phyloP scores from a whole-genome alignment of 2,113 vertebrate species.

The Engraulis encrasicolus region DNA sequence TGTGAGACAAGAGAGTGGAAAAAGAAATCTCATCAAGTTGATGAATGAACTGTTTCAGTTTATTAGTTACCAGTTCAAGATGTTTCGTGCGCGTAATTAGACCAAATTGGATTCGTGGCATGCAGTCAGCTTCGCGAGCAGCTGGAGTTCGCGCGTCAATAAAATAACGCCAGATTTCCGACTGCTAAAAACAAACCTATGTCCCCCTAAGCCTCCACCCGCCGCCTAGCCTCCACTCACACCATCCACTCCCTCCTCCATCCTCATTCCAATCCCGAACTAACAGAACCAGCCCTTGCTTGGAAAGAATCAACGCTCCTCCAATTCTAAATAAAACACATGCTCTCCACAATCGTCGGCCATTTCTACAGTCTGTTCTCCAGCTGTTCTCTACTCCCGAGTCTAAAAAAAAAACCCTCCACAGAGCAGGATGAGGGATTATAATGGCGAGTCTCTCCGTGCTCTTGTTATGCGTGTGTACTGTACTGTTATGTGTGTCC shows the following conservation, averaged over 20 bases:
- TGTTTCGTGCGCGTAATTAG: constrained; percentile 44
- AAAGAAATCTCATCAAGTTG: constrained; percentile 6
- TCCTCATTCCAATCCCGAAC: neutral
- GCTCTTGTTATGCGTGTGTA: constrained; percentile 23
- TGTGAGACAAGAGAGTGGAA: neutral
- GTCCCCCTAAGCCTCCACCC: neutral
- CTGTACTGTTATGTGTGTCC: constrained; percentile 25
- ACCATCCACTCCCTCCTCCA: neutral
- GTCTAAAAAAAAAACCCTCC: neutral
- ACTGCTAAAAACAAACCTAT: constrained; percentile 33
- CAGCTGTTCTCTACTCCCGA: constrained; percentile 12
- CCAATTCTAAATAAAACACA: neutral
- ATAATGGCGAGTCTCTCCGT: neutral
- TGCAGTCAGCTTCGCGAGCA: constrained; percentile 33
- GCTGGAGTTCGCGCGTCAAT: constrained; percentile 41
- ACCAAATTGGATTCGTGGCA: constrained; percentile 30
- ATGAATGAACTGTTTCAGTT: constrained; percentile 38
- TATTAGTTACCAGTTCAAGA: constrained; percentile 43
- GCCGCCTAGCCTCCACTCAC: neutral
- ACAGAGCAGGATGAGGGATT: neutral
- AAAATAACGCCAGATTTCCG: constrained; percentile 42
- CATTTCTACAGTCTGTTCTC: constrained; percentile 22
- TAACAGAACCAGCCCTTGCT: constrained; percentile 1
- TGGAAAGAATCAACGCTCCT: neutral
- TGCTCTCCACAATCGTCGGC: neutral